Evolutionary conservation across 2,888 invertebrate genomes (phyloP).

Genomic region (Volucella zonaria): DNA sequence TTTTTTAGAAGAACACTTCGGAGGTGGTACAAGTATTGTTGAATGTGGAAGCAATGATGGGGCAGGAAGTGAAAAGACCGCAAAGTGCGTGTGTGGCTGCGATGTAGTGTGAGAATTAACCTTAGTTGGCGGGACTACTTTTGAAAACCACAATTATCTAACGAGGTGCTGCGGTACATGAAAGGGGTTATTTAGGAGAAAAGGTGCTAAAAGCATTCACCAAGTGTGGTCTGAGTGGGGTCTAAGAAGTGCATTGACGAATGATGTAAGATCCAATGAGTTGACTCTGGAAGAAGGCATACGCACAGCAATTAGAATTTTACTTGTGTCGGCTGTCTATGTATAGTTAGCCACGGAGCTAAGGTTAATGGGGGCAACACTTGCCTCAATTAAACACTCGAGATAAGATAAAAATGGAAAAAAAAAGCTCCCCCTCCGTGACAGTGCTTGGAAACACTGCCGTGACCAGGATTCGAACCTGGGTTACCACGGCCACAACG

Average conservation of each 20-base stretch:
- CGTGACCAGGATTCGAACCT: slow-evolving; percentile 62
- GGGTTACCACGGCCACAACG: slow-evolving; percentile 62
- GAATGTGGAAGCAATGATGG: slow-evolving; percentile 47
- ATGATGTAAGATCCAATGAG: neutral
- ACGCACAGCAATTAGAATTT: too few species aligned
- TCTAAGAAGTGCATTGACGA: neutral
- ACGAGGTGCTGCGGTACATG: slow-evolving; percentile 9
- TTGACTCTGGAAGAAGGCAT: neutral
- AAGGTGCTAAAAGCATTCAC: slow-evolving; percentile 51
- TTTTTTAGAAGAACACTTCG: slow-evolving; percentile 14
- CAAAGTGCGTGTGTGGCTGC: slow-evolving; percentile 50
- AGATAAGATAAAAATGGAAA: neutral
- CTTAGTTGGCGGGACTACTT: slow-evolving; percentile 9
- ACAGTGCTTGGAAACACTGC: slow-evolving; percentile 52
- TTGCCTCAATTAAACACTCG: too few species aligned
- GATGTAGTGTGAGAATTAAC: slow-evolving; percentile 56
- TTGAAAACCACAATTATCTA: slow-evolving; percentile 51
- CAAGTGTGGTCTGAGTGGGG: slow-evolving; percentile 29
- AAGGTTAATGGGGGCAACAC: too few species aligned
- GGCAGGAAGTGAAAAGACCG: slow-evolving; percentile 60
- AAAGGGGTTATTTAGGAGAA: slow-evolving; percentile 28
- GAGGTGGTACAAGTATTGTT: neutral
- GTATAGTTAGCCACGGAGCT: too few species aligned
- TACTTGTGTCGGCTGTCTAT: too few species aligned
- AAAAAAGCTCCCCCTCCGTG: slow-evolving; percentile 19